Evolutionary conservation across 2,888 invertebrate genomes (phyloP).

Genomic region (Plutella xylostella): DNA sequence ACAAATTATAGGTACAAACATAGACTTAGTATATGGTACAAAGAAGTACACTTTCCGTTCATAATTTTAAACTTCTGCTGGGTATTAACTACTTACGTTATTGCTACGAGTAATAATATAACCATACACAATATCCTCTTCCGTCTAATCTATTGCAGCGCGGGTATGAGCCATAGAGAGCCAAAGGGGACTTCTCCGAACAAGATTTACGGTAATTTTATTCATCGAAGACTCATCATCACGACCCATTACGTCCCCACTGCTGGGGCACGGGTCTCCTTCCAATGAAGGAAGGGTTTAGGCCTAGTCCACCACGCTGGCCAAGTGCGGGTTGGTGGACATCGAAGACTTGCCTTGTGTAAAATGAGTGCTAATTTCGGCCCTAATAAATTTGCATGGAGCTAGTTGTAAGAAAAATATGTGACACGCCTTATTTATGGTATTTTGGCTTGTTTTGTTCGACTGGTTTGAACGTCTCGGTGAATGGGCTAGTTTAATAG

Average conservation of each 20-base stretch:
- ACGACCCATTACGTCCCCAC: no score
- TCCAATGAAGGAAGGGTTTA: no score
- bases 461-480: neutral
- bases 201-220: conserved; percentile 38
- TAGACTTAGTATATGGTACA: no score
- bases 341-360: conserved; percentile 9
- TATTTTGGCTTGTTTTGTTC: neutral
- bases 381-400: conserved; percentile 8
- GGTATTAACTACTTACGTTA: no score
- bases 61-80: no score
- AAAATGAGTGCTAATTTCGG: conserved; percentile 23
- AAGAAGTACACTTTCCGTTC: no score
- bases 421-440: neutral
- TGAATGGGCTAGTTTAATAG: neutral
- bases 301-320: no score
- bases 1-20: no score
- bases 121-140: neutral
- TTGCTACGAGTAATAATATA: neutral
- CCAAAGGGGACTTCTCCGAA: conserved; percentile 19
- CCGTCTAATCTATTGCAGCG: neutral
- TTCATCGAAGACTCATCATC: conserved; percentile 28
- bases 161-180: neutral
- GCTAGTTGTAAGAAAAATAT: neutral
- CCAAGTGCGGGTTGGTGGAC: no score
- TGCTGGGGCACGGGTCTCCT: no score